Conservation (phyloP, 1,140 invertebrate species). For the Papilio helenus region DNA sequence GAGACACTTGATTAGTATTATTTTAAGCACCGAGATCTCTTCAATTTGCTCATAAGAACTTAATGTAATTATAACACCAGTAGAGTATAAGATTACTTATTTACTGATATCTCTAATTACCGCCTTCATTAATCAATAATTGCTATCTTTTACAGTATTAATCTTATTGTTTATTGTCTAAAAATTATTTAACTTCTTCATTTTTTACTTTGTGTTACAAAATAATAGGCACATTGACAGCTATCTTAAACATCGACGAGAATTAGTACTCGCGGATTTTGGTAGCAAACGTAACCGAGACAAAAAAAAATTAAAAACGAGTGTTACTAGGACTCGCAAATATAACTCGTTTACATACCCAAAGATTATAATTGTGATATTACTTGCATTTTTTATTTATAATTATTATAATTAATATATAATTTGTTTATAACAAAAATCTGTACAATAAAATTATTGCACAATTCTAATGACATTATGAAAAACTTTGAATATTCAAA, state of each 20-base stretch:
- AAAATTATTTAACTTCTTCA: neutral
- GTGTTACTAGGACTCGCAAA: neutral
- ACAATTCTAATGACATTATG: slow-evolving; percentile 15
- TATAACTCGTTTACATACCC: slow-evolving; percentile 1
- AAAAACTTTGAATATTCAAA: slow-evolving; percentile 9
- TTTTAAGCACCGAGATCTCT: slow-evolving; percentile 46
- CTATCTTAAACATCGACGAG: no score
- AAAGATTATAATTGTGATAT: slow-evolving; percentile 40
- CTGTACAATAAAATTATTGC: slow-evolving; percentile 36
- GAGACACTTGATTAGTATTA: slow-evolving; percentile 66
- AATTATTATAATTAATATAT: slow-evolving; percentile 21
- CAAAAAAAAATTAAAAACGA: neutral
- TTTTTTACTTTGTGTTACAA: neutral
- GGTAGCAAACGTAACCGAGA: no score
- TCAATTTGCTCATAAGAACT: slow-evolving; percentile 55
- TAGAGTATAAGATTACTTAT: slow-evolving; percentile 35
- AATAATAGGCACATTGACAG: neutral
- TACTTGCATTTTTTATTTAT: slow-evolving; percentile 33
- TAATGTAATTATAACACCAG: slow-evolving; percentile 19
- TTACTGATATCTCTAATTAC: slow-evolving; percentile 3
- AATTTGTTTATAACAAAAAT: neutral
- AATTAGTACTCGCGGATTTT: neutral
- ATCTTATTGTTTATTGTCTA: neutral
- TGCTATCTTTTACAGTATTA: slow-evolving; percentile 3
- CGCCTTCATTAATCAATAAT: slow-evolving; percentile 8